Base-by-base conservation (phyloP, 2,797 vertebrate genomes). In the Gallinago nigripennis region DNA sequence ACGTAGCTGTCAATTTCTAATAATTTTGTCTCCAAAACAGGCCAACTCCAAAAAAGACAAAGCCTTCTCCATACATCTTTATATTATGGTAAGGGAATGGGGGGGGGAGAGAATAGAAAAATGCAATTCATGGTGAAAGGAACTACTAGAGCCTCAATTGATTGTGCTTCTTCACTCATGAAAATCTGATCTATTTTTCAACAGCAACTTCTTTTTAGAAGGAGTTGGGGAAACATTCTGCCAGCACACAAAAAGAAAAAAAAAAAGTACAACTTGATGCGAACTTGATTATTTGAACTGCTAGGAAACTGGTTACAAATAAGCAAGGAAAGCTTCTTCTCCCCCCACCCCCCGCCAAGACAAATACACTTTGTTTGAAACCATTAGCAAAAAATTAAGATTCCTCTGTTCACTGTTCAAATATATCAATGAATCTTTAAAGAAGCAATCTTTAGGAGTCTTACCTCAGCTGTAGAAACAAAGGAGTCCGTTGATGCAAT, bases 401-500 rank as follows among this genome's bases (percentile, higher is more conserved):
- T 45, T 72, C 23, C 48, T 88, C 53, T 65, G 27, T 77, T 90
- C n/a, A 78, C 53, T 65, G 24, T 77, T 90, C 31, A 78, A 76
- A 86, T 3, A 80, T 28, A 71, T 15, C 2, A 54, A 17, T 8
- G 27, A 76, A 80, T 27, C 28, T 53, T 70, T 68, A n/a, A 70
- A 82, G 80, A 72, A 69, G 18, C 21, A 69, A 76, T 66, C 30
- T 68, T 61, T 37, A 20, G n/a, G 43, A 90, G 48, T 61, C 98
- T 98, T 97, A 99, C 99, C 99, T 99, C 99, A 39, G 98, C 98
- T 7, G 98, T 99, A 30, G 99, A 99, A 91, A 99, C 98, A 86
- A 99, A 99, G 7, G 99, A 99, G 95, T 99, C 99, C 0, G 98
- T 99, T 56, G 99, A 99, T 39, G 98, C 98, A 35, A 99, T 97